Conservation (phyloP, 2,888 invertebrate species). For the Lasioglossum villosulum region DNA sequence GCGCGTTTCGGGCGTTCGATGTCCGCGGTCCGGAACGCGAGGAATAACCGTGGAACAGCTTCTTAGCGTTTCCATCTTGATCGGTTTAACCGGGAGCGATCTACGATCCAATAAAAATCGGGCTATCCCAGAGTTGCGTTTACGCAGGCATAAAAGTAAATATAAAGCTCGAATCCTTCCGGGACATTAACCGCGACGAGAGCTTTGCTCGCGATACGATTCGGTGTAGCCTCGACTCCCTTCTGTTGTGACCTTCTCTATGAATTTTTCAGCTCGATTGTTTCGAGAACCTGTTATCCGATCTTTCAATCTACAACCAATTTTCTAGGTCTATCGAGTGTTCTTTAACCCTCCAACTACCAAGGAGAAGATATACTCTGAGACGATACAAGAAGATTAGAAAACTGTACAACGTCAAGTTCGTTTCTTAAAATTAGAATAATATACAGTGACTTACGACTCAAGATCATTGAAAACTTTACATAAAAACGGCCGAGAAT, state of each 20-base stretch:
- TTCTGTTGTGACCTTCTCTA: neutral
- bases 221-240: slow-evolving; percentile 30
- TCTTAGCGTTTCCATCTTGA: slow-evolving; percentile 83
- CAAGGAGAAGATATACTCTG: neutral
- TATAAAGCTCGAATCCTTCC: slow-evolving; percentile 82
- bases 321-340: neutral
- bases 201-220: slow-evolving; percentile 9
- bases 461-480: too few relatives aligned
- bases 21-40: slow-evolving; percentile 64
- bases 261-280: slow-evolving; percentile 1
- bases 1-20: slow-evolving; percentile 71
- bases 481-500: too few relatives aligned
- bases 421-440: too few relatives aligned
- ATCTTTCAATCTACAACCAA: slow-evolving; percentile 15
- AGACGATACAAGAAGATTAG: neutral
- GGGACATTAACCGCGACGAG: slow-evolving; percentile 76
- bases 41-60: slow-evolving; percentile 79
- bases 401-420: too few relatives aligned
- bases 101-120: slow-evolving; percentile 79
- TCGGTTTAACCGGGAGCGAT: slow-evolving; percentile 81
- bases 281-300: neutral
- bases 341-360: neutral
- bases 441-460: too few relatives aligned
- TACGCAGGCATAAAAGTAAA: slow-evolving; percentile 82
- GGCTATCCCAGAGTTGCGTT: slow-evolving; percentile 64